phyloP scores from a whole-genome alignment of 2,888 invertebrate species.

The Tenthredo distinguenda region DNA sequence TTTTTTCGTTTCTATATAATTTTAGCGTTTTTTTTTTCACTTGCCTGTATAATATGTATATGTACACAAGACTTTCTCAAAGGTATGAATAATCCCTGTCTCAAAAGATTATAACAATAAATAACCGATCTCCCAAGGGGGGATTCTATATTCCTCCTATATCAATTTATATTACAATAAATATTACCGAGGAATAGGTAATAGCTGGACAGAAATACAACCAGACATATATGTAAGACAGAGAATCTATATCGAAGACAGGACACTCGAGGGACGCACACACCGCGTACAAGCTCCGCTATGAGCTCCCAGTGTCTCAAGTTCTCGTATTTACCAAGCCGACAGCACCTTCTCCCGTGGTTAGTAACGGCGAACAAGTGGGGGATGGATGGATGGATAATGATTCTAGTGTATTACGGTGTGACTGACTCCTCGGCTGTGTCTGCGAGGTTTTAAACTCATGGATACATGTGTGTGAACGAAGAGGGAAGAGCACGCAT shows the following conservation, averaged over 20 bases:
- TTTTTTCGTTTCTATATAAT: not conserved
- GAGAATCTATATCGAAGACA: not conserved
- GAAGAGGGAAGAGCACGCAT: not conserved
- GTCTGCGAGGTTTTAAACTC: not conserved
- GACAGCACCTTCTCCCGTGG: constrained; percentile 53
- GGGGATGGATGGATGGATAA: constrained; percentile 40
- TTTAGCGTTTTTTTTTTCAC: not conserved
- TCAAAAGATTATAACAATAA: not conserved
- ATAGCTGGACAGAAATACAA: not conserved
- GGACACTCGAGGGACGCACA: constrained; percentile 39
- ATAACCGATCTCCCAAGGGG: not conserved
- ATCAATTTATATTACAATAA: not conserved
- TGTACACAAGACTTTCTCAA: not conserved
- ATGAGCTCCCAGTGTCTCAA: constrained; percentile 39
- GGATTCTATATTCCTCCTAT: not conserved
- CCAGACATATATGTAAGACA: not conserved
- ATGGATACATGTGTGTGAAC: not conserved
- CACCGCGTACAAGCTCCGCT: constrained; percentile 38
- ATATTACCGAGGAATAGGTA: not conserved
- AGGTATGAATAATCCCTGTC: not conserved
- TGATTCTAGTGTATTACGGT: constrained; percentile 1
- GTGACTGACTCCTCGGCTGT: constrained; percentile 16
- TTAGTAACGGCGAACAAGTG: constrained; percentile 38
- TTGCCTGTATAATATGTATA: not conserved
- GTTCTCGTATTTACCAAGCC: constrained; percentile 53